These are phyloP conservation scores for Lipotes vexillifer DNA, from an alignment of 2,113 vertebrate genomes.

Conservation along the genomic window DNA sequence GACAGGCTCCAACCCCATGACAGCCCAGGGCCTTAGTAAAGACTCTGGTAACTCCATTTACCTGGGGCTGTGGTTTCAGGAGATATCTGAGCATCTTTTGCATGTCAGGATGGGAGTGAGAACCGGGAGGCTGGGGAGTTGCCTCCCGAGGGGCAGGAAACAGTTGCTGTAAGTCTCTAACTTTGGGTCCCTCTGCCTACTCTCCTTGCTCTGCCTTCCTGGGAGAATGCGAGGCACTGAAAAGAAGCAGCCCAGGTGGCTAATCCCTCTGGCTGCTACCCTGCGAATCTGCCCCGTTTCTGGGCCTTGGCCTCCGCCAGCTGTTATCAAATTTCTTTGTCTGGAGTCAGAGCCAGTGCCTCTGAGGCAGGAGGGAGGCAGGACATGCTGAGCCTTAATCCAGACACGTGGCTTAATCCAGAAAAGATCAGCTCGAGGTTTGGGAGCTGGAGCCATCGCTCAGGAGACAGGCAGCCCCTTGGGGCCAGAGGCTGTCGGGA, in stretches of 20 bases:
- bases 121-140: not conserved
- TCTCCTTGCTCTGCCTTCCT: not conserved
- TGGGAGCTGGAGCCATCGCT: constrained; percentile 66
- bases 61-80: not conserved
- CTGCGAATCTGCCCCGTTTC: not conserved
- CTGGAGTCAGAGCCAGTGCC: constrained; percentile 36
- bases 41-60: not conserved
- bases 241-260: fast-evolving
- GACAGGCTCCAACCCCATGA: not conserved
- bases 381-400: constrained; percentile 58
- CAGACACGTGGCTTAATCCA: constrained; percentile 71
- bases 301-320: constrained; percentile 60
- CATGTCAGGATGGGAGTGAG: not conserved
- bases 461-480: constrained; percentile 59
- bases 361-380: constrained; percentile 57
- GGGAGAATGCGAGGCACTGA: not conserved
- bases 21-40: not conserved
- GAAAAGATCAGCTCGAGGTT: constrained; percentile 71
- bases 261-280: not conserved
- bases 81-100: not conserved
- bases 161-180: not conserved
- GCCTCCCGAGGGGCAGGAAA: not conserved
- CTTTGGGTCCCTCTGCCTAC: not conserved
- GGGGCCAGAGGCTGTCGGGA: not conserved
- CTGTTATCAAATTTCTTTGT: constrained; percentile 81